A percentile compares a stretch with the other conserved stretches of the same genome.
Conservation (phyloP, 2,888 invertebrate species). For the Proisotoma minuta region DNA sequence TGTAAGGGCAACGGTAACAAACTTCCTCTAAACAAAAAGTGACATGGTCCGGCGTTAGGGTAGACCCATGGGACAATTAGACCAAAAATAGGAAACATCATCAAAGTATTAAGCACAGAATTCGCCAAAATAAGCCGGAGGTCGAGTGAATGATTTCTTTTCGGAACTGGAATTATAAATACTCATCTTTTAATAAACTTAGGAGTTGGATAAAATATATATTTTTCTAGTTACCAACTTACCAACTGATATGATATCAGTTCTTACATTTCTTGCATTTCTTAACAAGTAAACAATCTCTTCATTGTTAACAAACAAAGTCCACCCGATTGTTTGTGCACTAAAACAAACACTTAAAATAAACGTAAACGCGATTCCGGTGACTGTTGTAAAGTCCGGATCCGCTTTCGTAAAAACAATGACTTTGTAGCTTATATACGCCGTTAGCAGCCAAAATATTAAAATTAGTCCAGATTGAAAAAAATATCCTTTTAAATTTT, state of each 20-base stretch:
- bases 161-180: not conserved
- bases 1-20: not conserved
- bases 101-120: not conserved
- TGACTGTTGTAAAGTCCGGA: not conserved
- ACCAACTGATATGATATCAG: not conserved
- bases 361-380: not conserved
- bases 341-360: not conserved
- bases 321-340: not conserved
- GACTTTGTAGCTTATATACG: not conserved
- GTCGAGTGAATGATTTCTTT: not conserved
- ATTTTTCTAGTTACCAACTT: not conserved
- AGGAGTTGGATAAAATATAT: not conserved
- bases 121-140: not conserved
- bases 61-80: not conserved
- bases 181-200: not conserved
- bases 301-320: not conserved
- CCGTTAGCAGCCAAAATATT: not conserved
- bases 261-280: not conserved
- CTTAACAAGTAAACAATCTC: not conserved
- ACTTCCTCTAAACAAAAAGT: not conserved
- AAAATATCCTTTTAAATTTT: not conserved
- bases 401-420: not conserved
- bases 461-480: not conserved
- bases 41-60: not conserved
- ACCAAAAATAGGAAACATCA: not conserved